Conservation (phyloP, 2,113 vertebrate genomes). For the Podarcis muralis region DNA sequence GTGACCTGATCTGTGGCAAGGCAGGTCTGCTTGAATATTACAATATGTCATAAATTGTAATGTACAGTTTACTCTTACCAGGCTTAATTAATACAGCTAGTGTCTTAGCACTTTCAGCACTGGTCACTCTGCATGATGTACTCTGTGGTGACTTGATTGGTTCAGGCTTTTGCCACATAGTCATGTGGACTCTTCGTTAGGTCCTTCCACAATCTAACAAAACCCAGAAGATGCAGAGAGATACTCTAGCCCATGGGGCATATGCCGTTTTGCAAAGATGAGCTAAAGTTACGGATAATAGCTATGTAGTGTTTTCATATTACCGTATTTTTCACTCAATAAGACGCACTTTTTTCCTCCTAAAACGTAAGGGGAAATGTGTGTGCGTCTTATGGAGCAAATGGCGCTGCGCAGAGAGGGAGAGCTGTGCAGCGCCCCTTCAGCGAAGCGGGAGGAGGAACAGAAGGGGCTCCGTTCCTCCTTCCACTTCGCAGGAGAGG, state of each 20-base stretch:
- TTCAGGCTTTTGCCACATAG: not conserved
- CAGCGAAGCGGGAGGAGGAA: too few relatives aligned
- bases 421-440: too few relatives aligned
- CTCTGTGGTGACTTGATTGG: not conserved
- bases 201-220: not conserved
- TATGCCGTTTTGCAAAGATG: not conserved
- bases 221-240: not conserved
- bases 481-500: too few relatives aligned
- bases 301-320: not conserved
- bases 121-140: not conserved
- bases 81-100: not conserved
- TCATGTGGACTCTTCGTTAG: not conserved
- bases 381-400: too few relatives aligned
- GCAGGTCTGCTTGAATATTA: not conserved
- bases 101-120: not conserved
- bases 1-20: not conserved
- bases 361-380: too few relatives aligned
- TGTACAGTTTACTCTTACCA: not conserved
- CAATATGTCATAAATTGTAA: not conserved
- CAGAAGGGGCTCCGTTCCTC: too few relatives aligned
- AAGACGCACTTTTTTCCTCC: too few relatives aligned
- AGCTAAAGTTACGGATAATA: not conserved
- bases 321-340: too few relatives aligned
- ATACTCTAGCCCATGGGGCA: too few relatives aligned
- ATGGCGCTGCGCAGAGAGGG: too few relatives aligned